Evolutionary conservation across 1,140 invertebrate species (phyloP).

Genomic region (Drosophila ficusphila): DNA sequence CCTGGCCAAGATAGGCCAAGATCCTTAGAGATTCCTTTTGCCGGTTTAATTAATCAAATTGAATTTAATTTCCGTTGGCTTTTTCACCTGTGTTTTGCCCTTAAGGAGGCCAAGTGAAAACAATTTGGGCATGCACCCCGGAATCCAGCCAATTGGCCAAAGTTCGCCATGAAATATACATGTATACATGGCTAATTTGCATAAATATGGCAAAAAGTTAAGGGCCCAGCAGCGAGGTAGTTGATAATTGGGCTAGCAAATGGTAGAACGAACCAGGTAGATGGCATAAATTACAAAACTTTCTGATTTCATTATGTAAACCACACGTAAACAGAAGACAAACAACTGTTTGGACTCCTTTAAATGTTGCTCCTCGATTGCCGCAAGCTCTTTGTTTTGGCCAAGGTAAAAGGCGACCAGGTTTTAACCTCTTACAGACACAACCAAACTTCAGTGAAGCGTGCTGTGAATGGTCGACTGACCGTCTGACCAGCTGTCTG

Average conservation of each 20-base stretch:
- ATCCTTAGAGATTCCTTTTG: constrained; percentile 57
- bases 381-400: background rate
- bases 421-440: background rate
- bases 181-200: constrained; percentile 29
- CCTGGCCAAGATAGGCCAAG: constrained; percentile 35
- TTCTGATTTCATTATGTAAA: constrained; percentile 34
- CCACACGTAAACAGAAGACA: constrained; percentile 31
- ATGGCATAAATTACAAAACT: constrained; percentile 49
- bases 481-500: constrained; percentile 24
- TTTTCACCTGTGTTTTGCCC: background rate
- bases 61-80: constrained; percentile 42
- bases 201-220: constrained; percentile 38
- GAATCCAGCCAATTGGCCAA: constrained; percentile 6
- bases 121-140: constrained; percentile 22
- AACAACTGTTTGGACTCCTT: constrained; percentile 1
- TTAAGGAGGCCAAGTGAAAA: background rate
- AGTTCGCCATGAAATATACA: constrained; percentile 23
- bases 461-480: constrained; percentile 7
- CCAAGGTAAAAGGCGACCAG: background rate
- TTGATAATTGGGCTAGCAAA: constrained; percentile 32
- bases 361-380: background rate
- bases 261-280: constrained; percentile 21
- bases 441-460: constrained; percentile 11
- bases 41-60: constrained; percentile 77
- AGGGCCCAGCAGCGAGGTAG: constrained; percentile 7